These are phyloP conservation scores for Dendrolimus pini DNA, from an alignment of 2,888 invertebrate genomes.

Conservation along the genomic window DNA sequence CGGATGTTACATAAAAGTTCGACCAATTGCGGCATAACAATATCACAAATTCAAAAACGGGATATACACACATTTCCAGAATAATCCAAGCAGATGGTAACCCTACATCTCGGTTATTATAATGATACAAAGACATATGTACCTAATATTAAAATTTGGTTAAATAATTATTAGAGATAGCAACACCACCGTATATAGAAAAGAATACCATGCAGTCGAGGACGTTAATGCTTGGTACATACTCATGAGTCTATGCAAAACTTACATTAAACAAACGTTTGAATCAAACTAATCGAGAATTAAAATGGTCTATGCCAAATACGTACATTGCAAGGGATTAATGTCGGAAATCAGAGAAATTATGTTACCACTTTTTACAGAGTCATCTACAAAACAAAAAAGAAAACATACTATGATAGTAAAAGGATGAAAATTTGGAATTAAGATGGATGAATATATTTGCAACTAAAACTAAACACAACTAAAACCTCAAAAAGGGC, in stretches of 20 bases:
- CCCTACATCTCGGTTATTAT: no score
- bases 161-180: no score
- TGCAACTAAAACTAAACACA: no score
- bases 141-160: no score
- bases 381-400: constrained; percentile 29
- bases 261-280: constrained; percentile 60
- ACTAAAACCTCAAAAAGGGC: no score
- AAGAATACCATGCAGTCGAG: constrained; percentile 14
- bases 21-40: no score
- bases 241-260: constrained; percentile 33
- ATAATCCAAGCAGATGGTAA: no score
- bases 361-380: constrained; percentile 69
- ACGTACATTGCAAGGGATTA: constrained; percentile 14
- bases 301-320: neutral
- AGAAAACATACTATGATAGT: constrained; percentile 1
- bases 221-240: neutral
- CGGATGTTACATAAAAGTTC: no score
- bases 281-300: constrained; percentile 1
- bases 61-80: no score
- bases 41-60: no score
- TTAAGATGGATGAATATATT: no score
- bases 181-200: constrained; percentile 9
- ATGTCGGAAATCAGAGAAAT: constrained; percentile 57
- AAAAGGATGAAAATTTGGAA: neutral
- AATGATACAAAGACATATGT: no score